Evolutionary conservation across 2,888 invertebrate genomes (phyloP).

Genomic region (Copidosoma aretas): DNA sequence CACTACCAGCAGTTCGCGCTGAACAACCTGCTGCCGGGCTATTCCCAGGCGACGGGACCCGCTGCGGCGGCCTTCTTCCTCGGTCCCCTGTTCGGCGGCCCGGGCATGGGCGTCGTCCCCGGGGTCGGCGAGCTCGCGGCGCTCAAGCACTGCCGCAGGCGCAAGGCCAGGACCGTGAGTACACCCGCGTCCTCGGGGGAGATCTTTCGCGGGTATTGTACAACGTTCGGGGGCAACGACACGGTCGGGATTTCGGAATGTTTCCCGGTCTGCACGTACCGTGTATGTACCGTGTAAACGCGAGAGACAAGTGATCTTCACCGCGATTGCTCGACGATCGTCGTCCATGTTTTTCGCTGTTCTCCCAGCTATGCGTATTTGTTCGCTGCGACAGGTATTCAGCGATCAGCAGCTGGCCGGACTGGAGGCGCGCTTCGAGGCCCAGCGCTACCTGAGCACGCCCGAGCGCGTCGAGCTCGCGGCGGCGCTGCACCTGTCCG

Average conservation of each 20-base stretch:
- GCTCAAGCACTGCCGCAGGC: slow-evolving; percentile 89
- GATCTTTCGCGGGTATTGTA: no score
- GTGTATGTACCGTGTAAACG: no score
- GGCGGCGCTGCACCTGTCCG: slow-evolving; percentile 88
- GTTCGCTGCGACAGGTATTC: slow-evolving; percentile 64
- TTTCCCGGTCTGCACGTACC: no score
- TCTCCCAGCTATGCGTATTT: no score
- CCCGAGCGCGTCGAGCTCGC: slow-evolving; percentile 96
- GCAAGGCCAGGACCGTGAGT: slow-evolving; percentile 92
- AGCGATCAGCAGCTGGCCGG: slow-evolving; percentile 83
- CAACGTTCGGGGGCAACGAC: no score
- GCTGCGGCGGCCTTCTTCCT: slow-evolving; percentile 59
- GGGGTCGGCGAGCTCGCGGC: slow-evolving; percentile 65
- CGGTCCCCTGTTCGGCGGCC: slow-evolving; percentile 69
- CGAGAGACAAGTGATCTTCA: no score
- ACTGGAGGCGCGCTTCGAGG: slow-evolving; percentile 92
- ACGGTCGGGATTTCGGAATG: no score
- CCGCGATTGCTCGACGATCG: no score
- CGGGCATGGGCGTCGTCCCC: slow-evolving; percentile 67
- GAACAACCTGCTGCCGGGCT: slow-evolving; percentile 53
- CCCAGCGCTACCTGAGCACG: slow-evolving; percentile 93
- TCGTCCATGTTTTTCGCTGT: no score
- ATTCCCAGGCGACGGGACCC: slow-evolving; percentile 49
- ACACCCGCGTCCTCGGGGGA: no score
- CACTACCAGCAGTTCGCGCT: slow-evolving; percentile 58